These are phyloP conservation scores for Galemys pyrenaicus DNA, from an alignment of 2,113 vertebrate species.

Conservation along the genomic window DNA sequence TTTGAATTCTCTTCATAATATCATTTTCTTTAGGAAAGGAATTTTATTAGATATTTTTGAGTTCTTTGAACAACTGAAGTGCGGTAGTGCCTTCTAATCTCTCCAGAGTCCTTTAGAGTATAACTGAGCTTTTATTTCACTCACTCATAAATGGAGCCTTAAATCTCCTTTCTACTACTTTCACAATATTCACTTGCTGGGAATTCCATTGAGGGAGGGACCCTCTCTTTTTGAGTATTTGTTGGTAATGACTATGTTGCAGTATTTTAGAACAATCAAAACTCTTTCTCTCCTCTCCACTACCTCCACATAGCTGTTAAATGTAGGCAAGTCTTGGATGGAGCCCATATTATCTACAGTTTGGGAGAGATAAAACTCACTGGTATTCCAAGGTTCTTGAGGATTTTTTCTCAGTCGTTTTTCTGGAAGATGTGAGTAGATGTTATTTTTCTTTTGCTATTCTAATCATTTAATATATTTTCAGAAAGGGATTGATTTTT, in stretches of 20 bases:
- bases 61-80: neutral
- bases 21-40: neutral
- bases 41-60: neutral
- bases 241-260: neutral
- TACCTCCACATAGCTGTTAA: neutral
- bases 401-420: neutral
- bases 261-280: neutral
- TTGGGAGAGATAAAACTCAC: neutral
- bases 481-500: slow-evolving; percentile 36
- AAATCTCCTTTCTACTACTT: neutral
- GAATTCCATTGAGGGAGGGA: neutral
- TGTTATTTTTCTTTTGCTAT: slow-evolving; percentile 24
- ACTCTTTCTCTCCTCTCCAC: neutral
- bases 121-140: neutral
- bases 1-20: neutral
- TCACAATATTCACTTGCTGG: neutral
- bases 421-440: slow-evolving; percentile 1
- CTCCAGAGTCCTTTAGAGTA: neutral
- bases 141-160: neutral
- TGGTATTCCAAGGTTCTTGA: neutral
- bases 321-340: neutral
- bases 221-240: neutral
- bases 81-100: neutral
- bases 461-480: neutral
- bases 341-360: neutral